Percentiles rank a stretch among this genome's conserved stretches.
Conservation (phyloP, 2,113 vertebrate genomes). For the Bombycilla garrulus region DNA sequence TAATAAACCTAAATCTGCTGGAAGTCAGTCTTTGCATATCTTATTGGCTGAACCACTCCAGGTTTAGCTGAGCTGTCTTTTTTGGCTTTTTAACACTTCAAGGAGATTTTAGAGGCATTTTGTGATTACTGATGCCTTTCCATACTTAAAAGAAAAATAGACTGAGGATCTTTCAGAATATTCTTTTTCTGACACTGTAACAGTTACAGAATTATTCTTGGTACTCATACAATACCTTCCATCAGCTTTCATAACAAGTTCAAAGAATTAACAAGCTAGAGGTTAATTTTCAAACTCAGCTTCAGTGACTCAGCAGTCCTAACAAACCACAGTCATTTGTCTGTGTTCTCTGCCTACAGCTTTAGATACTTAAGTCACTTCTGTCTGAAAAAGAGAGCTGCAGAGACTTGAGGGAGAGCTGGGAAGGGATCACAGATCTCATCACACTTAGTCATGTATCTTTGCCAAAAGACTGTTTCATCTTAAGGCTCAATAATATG, state of each 20-base stretch:
- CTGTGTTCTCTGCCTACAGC: background rate
- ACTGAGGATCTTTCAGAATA: background rate
- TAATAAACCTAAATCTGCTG: slow-evolving; percentile 28
- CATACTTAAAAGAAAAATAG: background rate
- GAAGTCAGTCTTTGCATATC: slow-evolving; percentile 24
- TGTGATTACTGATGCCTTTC: background rate
- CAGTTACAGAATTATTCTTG: background rate
- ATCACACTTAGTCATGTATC: background rate
- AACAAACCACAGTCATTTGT: background rate
- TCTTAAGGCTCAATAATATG: background rate
- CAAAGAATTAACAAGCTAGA: background rate
- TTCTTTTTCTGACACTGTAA: background rate
- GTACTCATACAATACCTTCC: background rate
- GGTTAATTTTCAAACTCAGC: background rate
- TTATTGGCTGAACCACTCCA: background rate
- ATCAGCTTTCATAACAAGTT: background rate
- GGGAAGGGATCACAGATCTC: background rate
- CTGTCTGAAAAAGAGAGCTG: background rate
- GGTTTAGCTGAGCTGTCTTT: slow-evolving; percentile 34
- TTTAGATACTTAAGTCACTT: background rate
- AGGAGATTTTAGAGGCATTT: slow-evolving; percentile 36
- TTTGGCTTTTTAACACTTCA: slow-evolving; percentile 6
- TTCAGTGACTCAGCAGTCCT: background rate
- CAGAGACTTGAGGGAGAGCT: background rate
- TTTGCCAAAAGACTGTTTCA: background rate